Percentiles rank a stretch among this genome's conserved stretches.
Conservation (phyloP, 2,797 vertebrate species). For the Acomys russatus region DNA sequence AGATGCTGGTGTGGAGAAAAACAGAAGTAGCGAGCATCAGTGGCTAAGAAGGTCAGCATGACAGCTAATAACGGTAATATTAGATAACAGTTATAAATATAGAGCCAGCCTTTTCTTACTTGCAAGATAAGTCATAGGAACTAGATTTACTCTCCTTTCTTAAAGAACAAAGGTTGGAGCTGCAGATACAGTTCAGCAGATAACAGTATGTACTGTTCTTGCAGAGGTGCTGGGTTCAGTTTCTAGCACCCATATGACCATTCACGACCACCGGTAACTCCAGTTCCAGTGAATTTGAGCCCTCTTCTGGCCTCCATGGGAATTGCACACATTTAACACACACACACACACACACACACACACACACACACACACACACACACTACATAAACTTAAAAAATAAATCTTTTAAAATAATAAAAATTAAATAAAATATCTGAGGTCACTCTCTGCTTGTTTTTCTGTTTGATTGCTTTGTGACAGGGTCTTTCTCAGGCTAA, state of each 20-base stretch:
- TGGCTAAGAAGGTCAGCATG: neutral
- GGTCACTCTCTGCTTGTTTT: neutral
- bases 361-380: neutral
- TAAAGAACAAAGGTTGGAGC: neutral
- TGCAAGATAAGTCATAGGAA: neutral
- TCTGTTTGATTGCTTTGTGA: neutral
- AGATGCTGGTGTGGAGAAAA: neutral
- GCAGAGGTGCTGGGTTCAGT: neutral
- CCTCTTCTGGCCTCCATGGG: neutral
- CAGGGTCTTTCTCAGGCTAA: neutral
- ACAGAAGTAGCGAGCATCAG: neutral
- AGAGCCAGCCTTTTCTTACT: slow-evolving; percentile 30
- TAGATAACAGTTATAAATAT: neutral
- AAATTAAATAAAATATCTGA: neutral
- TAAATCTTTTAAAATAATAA: neutral
- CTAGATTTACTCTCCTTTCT: neutral
- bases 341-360: neutral
- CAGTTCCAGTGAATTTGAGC: neutral
- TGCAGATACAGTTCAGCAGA: neutral
- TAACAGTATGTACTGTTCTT: neutral
- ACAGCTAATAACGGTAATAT: neutral
- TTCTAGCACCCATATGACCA: neutral
- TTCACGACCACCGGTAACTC: neutral
- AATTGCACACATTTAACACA: neutral
- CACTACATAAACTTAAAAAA: neutral